Evolutionary conservation across 2,888 invertebrate genomes (phyloP), one percentile per base, ranked within the genome.

Genomic region (Pachymerium ferrugineum): DNA sequence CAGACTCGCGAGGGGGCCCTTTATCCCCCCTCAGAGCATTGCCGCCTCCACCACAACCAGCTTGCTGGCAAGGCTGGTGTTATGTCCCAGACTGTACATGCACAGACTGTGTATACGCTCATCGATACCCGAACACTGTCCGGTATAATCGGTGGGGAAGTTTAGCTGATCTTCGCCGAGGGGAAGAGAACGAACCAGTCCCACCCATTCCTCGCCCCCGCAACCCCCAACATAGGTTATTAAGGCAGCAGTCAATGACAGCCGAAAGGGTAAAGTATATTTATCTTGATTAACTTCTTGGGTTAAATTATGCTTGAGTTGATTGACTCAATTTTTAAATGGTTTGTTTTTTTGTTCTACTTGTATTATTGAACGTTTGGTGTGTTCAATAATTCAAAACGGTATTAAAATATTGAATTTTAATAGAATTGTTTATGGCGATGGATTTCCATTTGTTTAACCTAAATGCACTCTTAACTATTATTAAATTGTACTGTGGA

Each of bases 201-300:
- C 28, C 62, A 25, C 62, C 62, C 28, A 25, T 62, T 62, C 62
- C 28, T 62, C 62, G 62, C 28, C 62, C 62, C 10, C 62, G 62
- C 62, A 62, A 62, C 62, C 62, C 62, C 62, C 62, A 62, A n/a
- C 62, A 62, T 28, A 62, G 62, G 62, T 25, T 62, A 25, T 62
- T 62, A 62, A 62, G 62, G 28, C 62, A 62, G 28, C 62, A 62
- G 62, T 62, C 62, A 62, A 62, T 62, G 62, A 62, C 62, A 62
- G 62, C 62, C 28, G 62, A 62, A 12, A 25, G 62, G 62, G 62
- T 62, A 62, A 62, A 62, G 0, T 47, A 22, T 47, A 0, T 16
- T 47, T 47, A 12, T 38, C 16, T 38, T 12, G 3, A 38, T 38
- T 38, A 16, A n/a, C n/a, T n/a, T n/a, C n/a, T n/a, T n/a, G n/a